A percentile compares a stretch with the other conserved stretches of the same genome.
phyloP scores from a whole-genome alignment of 2,797 vertebrate species.

The Bryconaethiops microstoma region DNA sequence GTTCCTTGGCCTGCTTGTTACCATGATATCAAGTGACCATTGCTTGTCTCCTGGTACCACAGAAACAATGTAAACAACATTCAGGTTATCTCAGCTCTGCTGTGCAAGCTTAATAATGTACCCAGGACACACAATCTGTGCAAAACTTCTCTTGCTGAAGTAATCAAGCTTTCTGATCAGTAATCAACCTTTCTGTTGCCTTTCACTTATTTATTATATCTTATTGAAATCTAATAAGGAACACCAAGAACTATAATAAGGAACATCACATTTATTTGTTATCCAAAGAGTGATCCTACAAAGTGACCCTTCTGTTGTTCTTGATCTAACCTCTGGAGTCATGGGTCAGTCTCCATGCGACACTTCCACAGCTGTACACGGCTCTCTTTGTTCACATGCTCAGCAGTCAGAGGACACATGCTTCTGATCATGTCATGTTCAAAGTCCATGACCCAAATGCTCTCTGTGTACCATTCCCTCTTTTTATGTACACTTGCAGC shows the following conservation, averaged over 20 bases:
- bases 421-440: conserved; percentile 25
- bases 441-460: conserved; percentile 39
- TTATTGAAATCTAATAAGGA: background rate
- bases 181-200: background rate
- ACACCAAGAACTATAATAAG: background rate
- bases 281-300: background rate
- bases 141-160: background rate
- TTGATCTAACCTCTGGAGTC: background rate
- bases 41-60: background rate
- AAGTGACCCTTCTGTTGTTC: background rate
- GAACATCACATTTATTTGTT: background rate
- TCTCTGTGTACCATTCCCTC: conserved; percentile 29
- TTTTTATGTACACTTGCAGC: conserved; percentile 53
- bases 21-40: conserved; percentile 12
- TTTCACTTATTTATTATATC: background rate
- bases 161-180: background rate
- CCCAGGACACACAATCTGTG: background rate
- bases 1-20: conserved; percentile 2
- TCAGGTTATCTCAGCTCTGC: conserved; percentile 7
- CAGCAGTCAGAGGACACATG: conserved; percentile 23
- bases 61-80: conserved; percentile 17
- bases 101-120: conserved; percentile 13
- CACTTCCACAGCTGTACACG: background rate
- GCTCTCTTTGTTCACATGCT: conserved; percentile 5
- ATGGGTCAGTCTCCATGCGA: background rate